Evolutionary conservation across 2,888 invertebrate genomes (phyloP), one percentile per base, ranked within the genome.

Genomic region (Drosophila macrothrix): DNA sequence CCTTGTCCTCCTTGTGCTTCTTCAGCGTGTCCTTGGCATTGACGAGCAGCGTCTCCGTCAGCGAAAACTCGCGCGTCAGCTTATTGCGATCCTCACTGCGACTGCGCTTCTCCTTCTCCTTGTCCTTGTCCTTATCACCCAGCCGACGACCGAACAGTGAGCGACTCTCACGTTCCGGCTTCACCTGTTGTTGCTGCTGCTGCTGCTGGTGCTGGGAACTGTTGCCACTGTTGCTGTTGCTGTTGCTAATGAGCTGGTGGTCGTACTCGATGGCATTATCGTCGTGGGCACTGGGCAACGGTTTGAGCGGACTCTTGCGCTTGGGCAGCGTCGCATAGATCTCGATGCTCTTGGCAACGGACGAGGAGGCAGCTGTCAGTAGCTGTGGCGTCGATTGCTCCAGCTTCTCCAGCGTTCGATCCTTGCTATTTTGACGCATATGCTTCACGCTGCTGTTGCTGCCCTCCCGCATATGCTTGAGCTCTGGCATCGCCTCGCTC

Each of bases 281-380:
- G 0, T 95, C 94, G 9, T 56, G 56, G 14, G 54, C 59, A 25
- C 60, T 74, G 31, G 86, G 68, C 12, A 91, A 73, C 74, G 95
- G 94, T 83, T 96, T 96, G 0, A 96, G 92, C 0, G 94, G 95
- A 52, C 96, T 95, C 89, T 97, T 97, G 93, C 97, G 97, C 93
- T 98, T 98, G 1, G 98, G 98, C 37, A 98, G 93, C 0, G 98
- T 98, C 0, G 98, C 98, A 91, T 98, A 98, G 77, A 98, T 97
- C 94, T 98, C 98, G 69, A 98, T 98, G 79, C 95, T 97, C 89
- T 96, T 96, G 29, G 88, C 84, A 88, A 93, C 10, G 80, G 82
- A 41, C 2, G 58, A 43, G 22, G 43, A n/a, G 91, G 54, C 39
- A 14, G 31, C 50, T 59, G 49, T 28, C 10, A 58, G 29, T 9